Evolutionary conservation across 2,797 vertebrate species (phyloP).

Genomic region (Manis javanica): DNA sequence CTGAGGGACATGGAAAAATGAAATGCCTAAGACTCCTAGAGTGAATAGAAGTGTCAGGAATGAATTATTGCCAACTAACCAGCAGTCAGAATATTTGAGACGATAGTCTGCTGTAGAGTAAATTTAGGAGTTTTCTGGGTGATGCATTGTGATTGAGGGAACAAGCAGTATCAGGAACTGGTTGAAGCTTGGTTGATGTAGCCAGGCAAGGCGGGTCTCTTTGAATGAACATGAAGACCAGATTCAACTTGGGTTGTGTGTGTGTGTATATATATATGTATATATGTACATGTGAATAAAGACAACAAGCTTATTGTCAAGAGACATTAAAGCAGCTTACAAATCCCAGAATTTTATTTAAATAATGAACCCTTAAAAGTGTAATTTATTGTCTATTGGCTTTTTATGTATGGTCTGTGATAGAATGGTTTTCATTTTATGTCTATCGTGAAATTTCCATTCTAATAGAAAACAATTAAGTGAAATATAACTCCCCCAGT

Average conservation of each 20-base stretch:
- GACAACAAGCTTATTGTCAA: background rate
- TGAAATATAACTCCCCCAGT: background rate
- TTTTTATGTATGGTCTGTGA: background rate
- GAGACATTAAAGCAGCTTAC: slow-evolving; percentile 2
- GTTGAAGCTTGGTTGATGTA: background rate
- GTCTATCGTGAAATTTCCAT: background rate
- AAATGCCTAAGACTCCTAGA: background rate
- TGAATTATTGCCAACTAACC: background rate
- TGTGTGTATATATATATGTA: too few species aligned
- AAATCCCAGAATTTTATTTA: slow-evolving; percentile 21
- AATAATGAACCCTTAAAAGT: background rate
- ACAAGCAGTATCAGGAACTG: background rate
- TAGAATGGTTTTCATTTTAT: slow-evolving; percentile 18
- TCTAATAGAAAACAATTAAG: background rate
- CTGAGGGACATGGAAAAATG: background rate
- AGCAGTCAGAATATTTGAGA: background rate
- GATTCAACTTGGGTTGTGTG: background rate
- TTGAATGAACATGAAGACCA: background rate
- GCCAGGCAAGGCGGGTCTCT: background rate
- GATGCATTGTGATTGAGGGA: background rate
- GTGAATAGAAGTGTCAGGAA: background rate
- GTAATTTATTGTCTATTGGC: background rate
- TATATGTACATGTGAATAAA: background rate
- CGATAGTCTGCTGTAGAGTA: background rate
- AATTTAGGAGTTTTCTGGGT: background rate